Evolutionary conservation across 2,797 vertebrate species (phyloP).

Genomic region (Eulemur coronatus): DNA sequence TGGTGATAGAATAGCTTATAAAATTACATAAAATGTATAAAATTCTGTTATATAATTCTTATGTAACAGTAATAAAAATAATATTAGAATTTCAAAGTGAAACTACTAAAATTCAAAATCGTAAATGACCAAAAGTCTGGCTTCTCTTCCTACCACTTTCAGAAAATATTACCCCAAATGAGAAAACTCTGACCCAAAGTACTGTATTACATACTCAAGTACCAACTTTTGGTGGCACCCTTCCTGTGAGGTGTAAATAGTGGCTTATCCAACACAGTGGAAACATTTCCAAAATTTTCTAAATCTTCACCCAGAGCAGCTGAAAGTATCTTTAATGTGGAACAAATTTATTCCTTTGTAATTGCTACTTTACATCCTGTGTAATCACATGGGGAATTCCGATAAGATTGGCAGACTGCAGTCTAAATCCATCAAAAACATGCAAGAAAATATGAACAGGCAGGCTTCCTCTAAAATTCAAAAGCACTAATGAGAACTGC

Average conservation of each 20-base stretch:
- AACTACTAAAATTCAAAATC: slow-evolving; percentile 23
- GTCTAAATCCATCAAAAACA: slow-evolving; percentile 43
- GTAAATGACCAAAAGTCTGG: neutral
- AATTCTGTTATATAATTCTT: neutral
- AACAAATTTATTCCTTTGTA: slow-evolving; percentile 69
- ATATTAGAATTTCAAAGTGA: neutral
- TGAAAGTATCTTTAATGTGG: slow-evolving; percentile 50
- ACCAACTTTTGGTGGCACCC: neutral
- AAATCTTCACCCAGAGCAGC: slow-evolving; percentile 43
- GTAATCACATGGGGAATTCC: slow-evolving; percentile 47
- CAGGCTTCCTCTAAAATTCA: slow-evolving; percentile 2
- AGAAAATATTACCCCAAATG: neutral
- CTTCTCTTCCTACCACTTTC: neutral
- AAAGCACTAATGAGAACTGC: neutral
- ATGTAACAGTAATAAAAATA: neutral
- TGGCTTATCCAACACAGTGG: neutral
- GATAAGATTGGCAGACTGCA: slow-evolving; percentile 32
- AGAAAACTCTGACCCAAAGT: neutral
- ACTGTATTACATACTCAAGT: neutral
- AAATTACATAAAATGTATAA: neutral
- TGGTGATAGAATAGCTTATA: neutral
- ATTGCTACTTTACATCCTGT: slow-evolving; percentile 51
- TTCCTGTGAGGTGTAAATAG: neutral
- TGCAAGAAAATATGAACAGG: slow-evolving; percentile 27
- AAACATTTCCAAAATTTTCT: slow-evolving; percentile 43